phyloP scores from a whole-genome alignment of 2,888 invertebrate species.

The Andricus quercusramuli region DNA sequence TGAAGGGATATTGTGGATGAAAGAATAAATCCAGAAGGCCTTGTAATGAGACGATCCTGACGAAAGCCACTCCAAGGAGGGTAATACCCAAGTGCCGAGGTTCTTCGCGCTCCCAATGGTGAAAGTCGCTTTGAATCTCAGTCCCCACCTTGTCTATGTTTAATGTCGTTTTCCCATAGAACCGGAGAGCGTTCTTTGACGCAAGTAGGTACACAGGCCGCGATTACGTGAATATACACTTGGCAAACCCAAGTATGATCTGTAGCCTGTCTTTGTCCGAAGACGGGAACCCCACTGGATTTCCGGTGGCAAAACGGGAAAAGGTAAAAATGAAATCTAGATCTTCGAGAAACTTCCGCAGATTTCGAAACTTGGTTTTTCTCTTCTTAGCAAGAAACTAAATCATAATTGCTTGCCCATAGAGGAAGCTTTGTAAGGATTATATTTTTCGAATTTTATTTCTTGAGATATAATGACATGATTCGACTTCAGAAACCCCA shows the following conservation, averaged over 20 bases:
- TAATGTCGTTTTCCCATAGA: conserved; percentile 73
- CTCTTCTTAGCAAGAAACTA: neutral
- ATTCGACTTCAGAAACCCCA: too few species aligned
- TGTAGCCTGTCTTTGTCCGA: conserved; percentile 4
- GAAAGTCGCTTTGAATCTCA: conserved; percentile 69
- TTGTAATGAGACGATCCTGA: conserved; percentile 7
- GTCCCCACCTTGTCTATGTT: conserved; percentile 59
- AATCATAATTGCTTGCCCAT: too few species aligned
- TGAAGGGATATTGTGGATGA: neutral
- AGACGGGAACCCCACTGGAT: neutral
- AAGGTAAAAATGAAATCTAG: neutral
- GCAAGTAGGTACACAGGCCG: neutral
- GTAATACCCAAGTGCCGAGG: conserved; percentile 58
- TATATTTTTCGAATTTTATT: too few species aligned
- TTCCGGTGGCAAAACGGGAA: conserved; percentile 12
- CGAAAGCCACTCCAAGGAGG: conserved; percentile 39
- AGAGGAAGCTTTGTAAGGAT: too few species aligned
- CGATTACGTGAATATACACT: conserved; percentile 35
- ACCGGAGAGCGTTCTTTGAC: conserved; percentile 29
- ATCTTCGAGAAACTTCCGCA: neutral
- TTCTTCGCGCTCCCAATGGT: conserved; percentile 58
- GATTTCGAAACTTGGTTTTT: neutral
- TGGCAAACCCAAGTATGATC: neutral
- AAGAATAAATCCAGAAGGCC: neutral
- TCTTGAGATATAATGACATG: too few species aligned